Evolutionary conservation across 2,888 invertebrate genomes (phyloP), one percentile per base, ranked within the genome.

Genomic region (Erebia aethiops): DNA sequence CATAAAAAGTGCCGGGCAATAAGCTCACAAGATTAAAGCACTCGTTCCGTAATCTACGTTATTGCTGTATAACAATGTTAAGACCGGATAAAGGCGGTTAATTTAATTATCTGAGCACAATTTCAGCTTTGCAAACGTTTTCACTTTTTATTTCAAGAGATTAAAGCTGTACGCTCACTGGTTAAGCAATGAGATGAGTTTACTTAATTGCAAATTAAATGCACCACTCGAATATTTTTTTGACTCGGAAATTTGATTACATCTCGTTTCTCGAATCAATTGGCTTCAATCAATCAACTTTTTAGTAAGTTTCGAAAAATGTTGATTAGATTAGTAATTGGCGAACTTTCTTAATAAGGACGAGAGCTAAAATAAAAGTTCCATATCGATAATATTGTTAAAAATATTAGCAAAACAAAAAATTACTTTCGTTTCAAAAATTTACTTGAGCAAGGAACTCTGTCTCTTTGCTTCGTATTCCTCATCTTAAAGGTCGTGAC

Each of bases 11-110:
- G 11, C 5, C 35, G 52, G 64, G n/a, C 13, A 56, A 7, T 18
- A 10, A 41, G 54, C 54, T 61, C 62, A 16, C 56, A 16, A 26
- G 62, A 57, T 63, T 63, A 57, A 64, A 49, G 21, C 54, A 35
- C 54, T 52, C 11, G 16, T 35, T 43, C n/a, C 13, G 43, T 18
- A 61, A 61, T 57, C 46, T 35, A 41, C 56, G 21, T 62, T 54
- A 26, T 62, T 69, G 16, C 46, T 35, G 26, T 49, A 43, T 49
- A 63, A 69, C 56, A 49, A 41, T 52, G 61, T 52, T 66, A 54
- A 71, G 14, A 61, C 69, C 73, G 74, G 74, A 74, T 74, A 64
- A 69, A 67, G 52, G 54, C 58, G 68, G 67, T 74, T 73, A 71
- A 74, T 74, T 72, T 69, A 74, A 74, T 74, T 73, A 71, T 69